Conservation (phyloP, 1,140 invertebrate genomes). For the Drosophila azteca region DNA sequence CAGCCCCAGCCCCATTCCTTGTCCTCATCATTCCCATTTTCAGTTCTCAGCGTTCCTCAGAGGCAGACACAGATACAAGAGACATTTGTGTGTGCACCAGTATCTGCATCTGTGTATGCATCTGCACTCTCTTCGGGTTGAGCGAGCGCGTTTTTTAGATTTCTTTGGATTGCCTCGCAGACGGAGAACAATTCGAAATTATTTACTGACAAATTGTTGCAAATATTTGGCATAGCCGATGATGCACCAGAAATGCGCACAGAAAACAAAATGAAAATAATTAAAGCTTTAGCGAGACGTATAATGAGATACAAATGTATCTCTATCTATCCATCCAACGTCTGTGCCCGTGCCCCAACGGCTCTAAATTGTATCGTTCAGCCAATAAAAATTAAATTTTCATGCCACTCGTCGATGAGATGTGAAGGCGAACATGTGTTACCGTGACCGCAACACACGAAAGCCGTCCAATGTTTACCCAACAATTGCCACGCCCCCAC, state of each 20-base stretch:
- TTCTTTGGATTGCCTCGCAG: conserved; percentile 40
- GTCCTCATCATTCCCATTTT: not conserved
- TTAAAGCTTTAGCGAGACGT: conserved; percentile 55
- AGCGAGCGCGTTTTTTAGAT: conserved; percentile 46
- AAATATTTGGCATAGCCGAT: conserved; percentile 61
- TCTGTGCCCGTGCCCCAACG: conserved; percentile 20
- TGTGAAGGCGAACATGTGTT: conserved; percentile 76
- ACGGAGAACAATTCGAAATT: conserved; percentile 70
- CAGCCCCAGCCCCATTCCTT: conserved; percentile 21
- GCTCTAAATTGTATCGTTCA: conserved; percentile 54
- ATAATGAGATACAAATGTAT: conserved; percentile 44
- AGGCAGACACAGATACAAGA: conserved; percentile 20
- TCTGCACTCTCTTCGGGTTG: conserved; percentile 15
- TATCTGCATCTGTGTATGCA: not conserved
- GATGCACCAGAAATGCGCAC: conserved; percentile 62
- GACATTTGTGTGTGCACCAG: not conserved
- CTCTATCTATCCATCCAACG: conserved; percentile 23
- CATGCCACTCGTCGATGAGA: conserved; percentile 48
- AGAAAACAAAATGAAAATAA: conserved; percentile 62
- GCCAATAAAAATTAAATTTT: conserved; percentile 73
- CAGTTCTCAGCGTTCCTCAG: conserved; percentile 19
- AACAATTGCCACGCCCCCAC: conserved; percentile 69
- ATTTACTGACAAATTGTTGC: conserved; percentile 83
- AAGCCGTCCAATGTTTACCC: conserved; percentile 75
- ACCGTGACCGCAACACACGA: conserved; percentile 68